Evolutionary conservation across 92 coral and sea anemone genomes (phyloP).

Genomic region (Phymanthus crucifer): DNA sequence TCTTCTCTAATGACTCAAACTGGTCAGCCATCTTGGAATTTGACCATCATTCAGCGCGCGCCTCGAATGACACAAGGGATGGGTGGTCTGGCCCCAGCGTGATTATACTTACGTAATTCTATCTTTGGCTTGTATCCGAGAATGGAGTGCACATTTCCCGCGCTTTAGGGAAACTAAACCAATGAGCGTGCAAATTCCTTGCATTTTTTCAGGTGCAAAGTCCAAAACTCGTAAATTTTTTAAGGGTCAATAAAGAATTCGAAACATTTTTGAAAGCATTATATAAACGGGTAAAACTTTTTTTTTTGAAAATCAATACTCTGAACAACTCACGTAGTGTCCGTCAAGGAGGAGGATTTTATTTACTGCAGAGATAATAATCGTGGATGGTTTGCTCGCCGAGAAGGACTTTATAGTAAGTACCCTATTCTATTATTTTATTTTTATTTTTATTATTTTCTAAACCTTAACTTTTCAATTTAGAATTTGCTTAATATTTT

Average conservation of each 20-base stretch:
- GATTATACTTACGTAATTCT: not conserved
- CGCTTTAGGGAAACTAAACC: not conserved
- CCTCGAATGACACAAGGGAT: no score
- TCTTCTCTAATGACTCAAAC: no score
- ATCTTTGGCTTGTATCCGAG: not conserved
- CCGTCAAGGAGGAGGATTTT: not conserved
- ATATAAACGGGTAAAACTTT: not conserved
- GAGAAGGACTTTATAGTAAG: conserved; percentile 1
- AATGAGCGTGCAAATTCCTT: conserved; percentile 1
- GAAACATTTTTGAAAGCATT: not conserved
- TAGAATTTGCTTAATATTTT: not conserved
- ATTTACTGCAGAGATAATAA: not conserved
- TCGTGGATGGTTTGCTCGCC: not conserved
- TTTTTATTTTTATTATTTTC: not conserved
- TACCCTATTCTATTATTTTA: not conserved
- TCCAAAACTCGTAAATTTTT: not conserved
- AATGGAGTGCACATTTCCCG: not conserved
- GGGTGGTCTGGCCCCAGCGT: no score
- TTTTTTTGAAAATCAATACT: not conserved
- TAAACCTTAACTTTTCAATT: not conserved
- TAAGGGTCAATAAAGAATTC: not conserved
- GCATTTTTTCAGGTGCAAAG: not conserved
- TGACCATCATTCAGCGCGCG: no score
- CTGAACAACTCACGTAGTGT: not conserved
- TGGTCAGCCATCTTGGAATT: no score